Evolutionary conservation across 2,888 invertebrate species (phyloP), one percentile per base, ranked within the genome.

Genomic region (Yponomeuta plumbellus): DNA sequence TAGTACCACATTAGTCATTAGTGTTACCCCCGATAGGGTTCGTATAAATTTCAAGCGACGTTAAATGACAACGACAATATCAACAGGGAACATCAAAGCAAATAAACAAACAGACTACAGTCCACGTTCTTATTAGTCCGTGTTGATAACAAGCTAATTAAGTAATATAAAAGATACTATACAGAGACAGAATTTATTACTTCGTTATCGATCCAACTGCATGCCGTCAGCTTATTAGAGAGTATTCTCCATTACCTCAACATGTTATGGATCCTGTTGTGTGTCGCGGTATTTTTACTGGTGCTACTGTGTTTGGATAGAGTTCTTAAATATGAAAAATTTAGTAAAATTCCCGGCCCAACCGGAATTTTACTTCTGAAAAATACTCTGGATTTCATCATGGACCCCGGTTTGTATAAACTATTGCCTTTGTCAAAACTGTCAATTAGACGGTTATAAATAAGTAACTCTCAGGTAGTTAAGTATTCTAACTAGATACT

Each of bases 321-420:
- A 65, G 64, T 67, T 39, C 52, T 69, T 11, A 70, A 65, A 57
- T 62, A 71, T 64, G 72, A 74, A 63, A 68, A 72, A 11, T 76
- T 75, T 63, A 72, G 75, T 23, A 72, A 71, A 66, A 71, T 78
- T 52, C 77, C 76, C 0, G 78, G 78, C 17, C 78, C 78, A 0
- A 65, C 64, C 22, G 75, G 76, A 13, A 44, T 73, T 17, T 71
- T 72, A 65, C 68, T 78, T 4, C 58, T 77, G 34, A 70, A 72
- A 61, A 76, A 77, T 70, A 69, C 76, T 61, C 71, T 78, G 40
- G 75, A 77, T 65, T 71, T 78, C 67, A 39, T 75, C n/a, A 73
- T 73, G 70, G 74, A 76, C 64, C 74, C 76, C 61, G 76, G 77
- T 78, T 40, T 66, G 71, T 71, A 39, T 17, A n/a, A 44, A 52